Evolutionary conservation across 2,888 invertebrate genomes (phyloP), one percentile per base, ranked within the genome.

Genomic region (Parnassius glacialis): DNA sequence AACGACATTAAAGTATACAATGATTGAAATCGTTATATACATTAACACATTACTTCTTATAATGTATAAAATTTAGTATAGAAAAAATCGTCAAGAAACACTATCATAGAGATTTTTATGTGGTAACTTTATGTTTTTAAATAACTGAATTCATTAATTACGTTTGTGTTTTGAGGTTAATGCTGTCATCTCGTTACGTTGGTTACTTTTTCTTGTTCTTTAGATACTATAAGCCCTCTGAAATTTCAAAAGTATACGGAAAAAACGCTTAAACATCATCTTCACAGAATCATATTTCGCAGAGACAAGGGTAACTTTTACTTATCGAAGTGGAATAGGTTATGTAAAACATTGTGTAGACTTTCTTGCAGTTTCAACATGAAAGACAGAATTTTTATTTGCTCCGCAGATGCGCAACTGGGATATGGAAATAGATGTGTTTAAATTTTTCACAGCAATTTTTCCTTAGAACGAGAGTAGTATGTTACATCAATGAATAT

Each of bases 271-370:
- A 74, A 76, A 70, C 77, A 73, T 76, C 75, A 76, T 78, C 74
- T 72, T 69, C 64, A 70, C 65, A 83, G 82, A 84, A 83, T 81
- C 81, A 83, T 83, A 85, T 82, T 81, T 87, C 79, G 76, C 65
- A 70, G 76, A 77, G 82, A 86, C 85, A 83, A 79, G 84, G 84
- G 85, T 83, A 84, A 83, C 85, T 84, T 88, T 88, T 87, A 85
- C 87, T 88, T 88, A 87, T 87, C 85, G 87, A 83, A 81, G 83
- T 80, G 84, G 83, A 86, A 88, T 84, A 84, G 83, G 83, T 82
- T 78, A 75, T 76, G 79, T 84, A 83, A 86, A 85, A 83, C 80
- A 84, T 85, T 84, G 78, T 73, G 74, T 75, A 74, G 76, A 74
- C 75, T 77, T 72, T 68, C 73, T 71, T 57, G 54, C 60, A 47